Evolutionary conservation across 1,140 invertebrate species (phyloP).

Genomic region (Sminthurides bifidus): DNA sequence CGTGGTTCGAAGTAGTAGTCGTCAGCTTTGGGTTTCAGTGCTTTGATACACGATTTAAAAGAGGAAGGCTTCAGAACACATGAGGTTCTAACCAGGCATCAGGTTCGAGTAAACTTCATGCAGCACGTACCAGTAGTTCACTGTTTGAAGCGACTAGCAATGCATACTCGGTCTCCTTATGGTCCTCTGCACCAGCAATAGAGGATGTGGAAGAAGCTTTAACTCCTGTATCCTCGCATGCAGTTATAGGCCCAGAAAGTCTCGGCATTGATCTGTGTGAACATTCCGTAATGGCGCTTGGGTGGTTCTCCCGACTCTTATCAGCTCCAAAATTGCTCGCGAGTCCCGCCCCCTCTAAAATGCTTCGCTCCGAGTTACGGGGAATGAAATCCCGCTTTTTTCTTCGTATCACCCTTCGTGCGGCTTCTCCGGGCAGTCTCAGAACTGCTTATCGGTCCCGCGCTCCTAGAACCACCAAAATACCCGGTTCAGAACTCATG

Average conservation of each 20-base stretch:
- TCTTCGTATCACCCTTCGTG: not conserved
- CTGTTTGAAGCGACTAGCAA: too few species aligned
- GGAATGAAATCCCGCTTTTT: conserved; percentile 16
- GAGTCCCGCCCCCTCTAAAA: conserved; percentile 10
- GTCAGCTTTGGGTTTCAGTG: too few species aligned
- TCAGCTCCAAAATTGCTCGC: conserved; percentile 18
- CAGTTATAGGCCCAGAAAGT: not conserved
- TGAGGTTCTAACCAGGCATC: too few species aligned
- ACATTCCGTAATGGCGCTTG: conserved; percentile 27
- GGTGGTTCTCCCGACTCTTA: conserved; percentile 25
- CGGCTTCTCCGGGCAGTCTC: not conserved
- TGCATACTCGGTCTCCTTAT: not conserved
- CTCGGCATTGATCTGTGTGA: not conserved
- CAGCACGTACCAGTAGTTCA: too few species aligned
- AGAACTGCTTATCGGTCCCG: too few species aligned
- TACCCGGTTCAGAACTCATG: too few species aligned
- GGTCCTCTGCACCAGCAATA: not conserved
- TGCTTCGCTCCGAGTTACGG: conserved; percentile 16
- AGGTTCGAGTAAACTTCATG: too few species aligned
- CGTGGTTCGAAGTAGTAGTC: too few species aligned
- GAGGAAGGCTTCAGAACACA: too few species aligned
- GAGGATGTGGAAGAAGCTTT: too few species aligned
- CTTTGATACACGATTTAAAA: too few species aligned
- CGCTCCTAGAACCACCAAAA: too few species aligned
- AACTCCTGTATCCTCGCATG: not conserved